Evolutionary conservation across 2,888 invertebrate species (phyloP), one percentile per base, ranked within the genome.

Genomic region (Lithophane socia): DNA sequence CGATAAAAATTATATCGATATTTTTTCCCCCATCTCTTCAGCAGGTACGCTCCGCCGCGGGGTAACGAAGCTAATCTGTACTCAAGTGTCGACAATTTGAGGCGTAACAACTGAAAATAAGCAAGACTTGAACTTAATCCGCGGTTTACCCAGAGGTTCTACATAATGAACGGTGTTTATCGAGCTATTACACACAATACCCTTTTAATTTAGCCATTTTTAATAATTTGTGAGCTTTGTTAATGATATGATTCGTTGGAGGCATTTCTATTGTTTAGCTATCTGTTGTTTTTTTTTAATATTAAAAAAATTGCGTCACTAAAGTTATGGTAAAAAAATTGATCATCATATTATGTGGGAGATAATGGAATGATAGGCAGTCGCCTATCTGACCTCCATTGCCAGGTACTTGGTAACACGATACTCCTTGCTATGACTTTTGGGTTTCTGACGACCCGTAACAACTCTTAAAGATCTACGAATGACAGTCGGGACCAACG

Each of bases 11-110:
- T 29, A 7, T 81, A 90, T 91, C 91, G 90, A 92, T 81, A 88
- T 10, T 13, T 7, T 63, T 63, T 7, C 1, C 16, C 77, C 75
- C 94, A 87, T 89, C 94, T 73, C 94, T 94, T 93, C 0, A 75
- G 73, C 92, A 94, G 94, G 95, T 94, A 93, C 93, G 92, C 92
- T 92, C 90, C 91, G 93, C 94, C 92, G 93, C 93, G 92, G 95
- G 94, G 95, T 96, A 96, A 96, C 96, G 96, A 96, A 96, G 96
- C 96, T 96, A 96, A 96, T 96, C 96, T 96, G 96, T 94, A 91
- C 95, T 96, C 96, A 93, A 96, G 96, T 96, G 96, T 96, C 96
- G 96, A 96, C 96, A 96, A 96, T 96, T 96, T 96, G 95, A 95
- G 93, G 92, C 93, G 94, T 92, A 96, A 96, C 96, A 96, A 96